Evolutionary conservation across 1,140 invertebrate species (phyloP).

Genomic region (Drosophila kepulauana): DNA sequence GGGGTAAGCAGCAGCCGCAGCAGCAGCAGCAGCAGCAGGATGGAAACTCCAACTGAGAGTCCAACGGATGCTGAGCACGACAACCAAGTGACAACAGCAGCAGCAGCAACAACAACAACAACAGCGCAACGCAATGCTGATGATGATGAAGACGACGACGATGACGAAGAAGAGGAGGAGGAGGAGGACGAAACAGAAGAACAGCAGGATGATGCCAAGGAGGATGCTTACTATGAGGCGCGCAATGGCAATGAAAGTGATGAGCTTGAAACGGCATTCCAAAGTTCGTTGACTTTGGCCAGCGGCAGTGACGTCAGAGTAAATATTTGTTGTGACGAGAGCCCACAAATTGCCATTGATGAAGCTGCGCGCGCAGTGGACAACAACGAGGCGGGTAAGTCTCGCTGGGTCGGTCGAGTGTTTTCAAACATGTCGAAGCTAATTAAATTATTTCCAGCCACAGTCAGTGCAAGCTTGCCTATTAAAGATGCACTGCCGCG

Average conservation of each 20-base stretch:
- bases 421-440: too few relatives aligned
- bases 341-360: background rate
- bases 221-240: conserved; percentile 65
- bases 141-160: conserved; percentile 41
- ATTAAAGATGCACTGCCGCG: background rate
- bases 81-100: conserved; percentile 32
- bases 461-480: conserved; percentile 18
- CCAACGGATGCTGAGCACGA: conserved; percentile 34
- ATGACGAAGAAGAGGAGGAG: conserved; percentile 36
- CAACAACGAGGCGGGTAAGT: conserved; percentile 40
- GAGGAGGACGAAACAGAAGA: conserved; percentile 56
- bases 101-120: conserved; percentile 17
- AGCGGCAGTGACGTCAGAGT: conserved; percentile 64
- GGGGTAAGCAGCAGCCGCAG: conserved; percentile 41
- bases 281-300: conserved; percentile 65
- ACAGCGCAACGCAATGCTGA: conserved; percentile 16
- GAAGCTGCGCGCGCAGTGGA: conserved; percentile 18
- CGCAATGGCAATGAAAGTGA: conserved; percentile 71
- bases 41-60: conserved; percentile 44
- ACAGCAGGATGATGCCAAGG: conserved; percentile 63
- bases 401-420: background rate
- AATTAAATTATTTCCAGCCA: conserved; percentile 1
- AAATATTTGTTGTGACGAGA: conserved; percentile 50
- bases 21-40: conserved; percentile 31
- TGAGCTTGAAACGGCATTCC: conserved; percentile 70